Percentiles rank a stretch among this genome's conserved stretches.
These are phyloP conservation scores for Choloepus hoffmanni DNA, from an alignment of 2,113 vertebrate species.

Conservation along the genomic window DNA sequence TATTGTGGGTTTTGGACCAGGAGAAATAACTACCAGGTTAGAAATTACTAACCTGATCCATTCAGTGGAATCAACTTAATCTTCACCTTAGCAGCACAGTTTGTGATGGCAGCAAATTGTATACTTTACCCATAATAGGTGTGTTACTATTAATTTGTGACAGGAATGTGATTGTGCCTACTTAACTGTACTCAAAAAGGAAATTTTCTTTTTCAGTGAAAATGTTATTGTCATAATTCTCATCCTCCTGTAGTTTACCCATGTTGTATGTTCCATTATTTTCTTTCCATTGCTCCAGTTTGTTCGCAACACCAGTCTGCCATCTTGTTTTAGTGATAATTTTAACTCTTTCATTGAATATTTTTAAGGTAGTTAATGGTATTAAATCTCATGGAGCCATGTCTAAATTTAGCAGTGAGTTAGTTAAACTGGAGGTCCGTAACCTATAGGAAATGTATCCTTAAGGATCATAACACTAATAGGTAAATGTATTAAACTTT, in stretches of 20 bases:
- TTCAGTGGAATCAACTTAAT: background rate
- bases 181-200: background rate
- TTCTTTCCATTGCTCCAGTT: constrained; percentile 17
- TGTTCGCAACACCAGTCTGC: constrained; percentile 6
- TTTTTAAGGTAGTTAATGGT: constrained; percentile 25
- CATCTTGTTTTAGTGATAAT: constrained; percentile 42
- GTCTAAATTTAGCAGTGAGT: constrained; percentile 22
- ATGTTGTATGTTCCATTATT: constrained; percentile 25
- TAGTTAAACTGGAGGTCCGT: constrained; percentile 48
- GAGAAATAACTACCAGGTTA: background rate
- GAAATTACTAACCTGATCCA: background rate
- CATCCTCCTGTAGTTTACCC: constrained; percentile 34
- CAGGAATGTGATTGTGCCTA: background rate
- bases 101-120: background rate
- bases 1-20: constrained; percentile 16
- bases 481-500: constrained; percentile 63
- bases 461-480: background rate
- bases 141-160: background rate
- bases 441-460: constrained; percentile 32
- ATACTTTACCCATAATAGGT: background rate
- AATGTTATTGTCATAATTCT: constrained; percentile 30
- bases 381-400: constrained; percentile 20
- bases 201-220: constrained; percentile 52
- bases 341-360: constrained; percentile 10
- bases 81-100: background rate